Evolutionary conservation across 2,797 vertebrate species (phyloP), one percentile per base, ranked within the genome.

Genomic region (Menidia menidia): DNA sequence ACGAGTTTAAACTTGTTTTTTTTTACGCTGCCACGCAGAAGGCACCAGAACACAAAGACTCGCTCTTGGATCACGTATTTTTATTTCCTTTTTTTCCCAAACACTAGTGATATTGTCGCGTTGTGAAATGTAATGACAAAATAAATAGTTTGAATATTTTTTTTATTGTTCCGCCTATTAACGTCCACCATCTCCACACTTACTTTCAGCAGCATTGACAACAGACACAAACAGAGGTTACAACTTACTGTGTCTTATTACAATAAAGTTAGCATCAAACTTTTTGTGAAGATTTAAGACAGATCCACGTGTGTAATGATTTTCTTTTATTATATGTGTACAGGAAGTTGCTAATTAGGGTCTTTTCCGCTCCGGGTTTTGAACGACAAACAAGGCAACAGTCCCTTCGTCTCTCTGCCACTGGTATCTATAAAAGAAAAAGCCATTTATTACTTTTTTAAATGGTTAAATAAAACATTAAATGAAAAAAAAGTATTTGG

Each of bases 331-430:
- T 14, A 11, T 63, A 4, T 57, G 25, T 53, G 52, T n/a, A 12
- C n/a, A 4, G 14, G 10, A 18, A 6, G 48, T 3, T 32, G 50
- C 54, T 31, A 52, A 13, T 89, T 45, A 92, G 25, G 93, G 83
- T 91, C 92, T 95, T 85, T 97, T 98, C 81, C 92, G 77, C 73
- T 94, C 89, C 1, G 96, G 96, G 76, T 98, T 95, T 88, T 97
- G 96, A 60, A 89, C 78, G 41, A 98, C 82, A 67, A 88, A 91
- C 64, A 99, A 87, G 2, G 96, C 95, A 25, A 96, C 35, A 4
- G 93, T 95, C 25, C 88, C 92, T 31, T 93, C 80, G 42, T 84
- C 71, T 86, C 95, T 95, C 64, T 92, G 91, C 98, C 98, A 99
- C 73, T 54, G 45, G 64, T 96, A 97, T 84, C 98, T 99, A 77